Base-by-base conservation (phyloP, 1,140 invertebrate genomes). In the Drosophila rhopaloa region DNA sequence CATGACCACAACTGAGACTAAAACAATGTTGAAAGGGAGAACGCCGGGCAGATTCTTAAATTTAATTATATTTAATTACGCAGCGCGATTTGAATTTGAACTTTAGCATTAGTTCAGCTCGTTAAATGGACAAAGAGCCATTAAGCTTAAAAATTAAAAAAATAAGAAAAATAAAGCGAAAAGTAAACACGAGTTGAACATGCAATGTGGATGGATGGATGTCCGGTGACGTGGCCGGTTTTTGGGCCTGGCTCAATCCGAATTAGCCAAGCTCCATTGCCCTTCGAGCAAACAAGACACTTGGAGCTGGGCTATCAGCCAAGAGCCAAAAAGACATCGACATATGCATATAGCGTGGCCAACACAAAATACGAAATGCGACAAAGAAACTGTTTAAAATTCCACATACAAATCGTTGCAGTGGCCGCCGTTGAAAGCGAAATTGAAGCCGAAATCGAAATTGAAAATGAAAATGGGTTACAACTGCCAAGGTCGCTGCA, bases 331-430 rank as follows among this genome's bases (percentile, higher is more conserved):
- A 0, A 7, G 8, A 7, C 65, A 68, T 27, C 48, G 40, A 14
- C 32, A 50, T 68, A 73, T 68, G 63, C 65, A 58, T 57, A 58
- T 48, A 27, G 13, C 38, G 62, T 68, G 55, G 59, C 35, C 46
- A 56, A 19, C 47, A 37, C 38, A 54, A 43, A 43, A 40, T 43
- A 38, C 54, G 24, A 16, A 62, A 43, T 40, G 43, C 59, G 57
- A 65, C 74, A 70, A 77, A 61, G 75, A 67, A 56, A 73, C 67
- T 88, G 56, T 66, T 86, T 86, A 88, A 86, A 79, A 86, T 86
- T 86, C 83, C 79, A 77, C 60, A 88, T 71, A 79, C 80, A 78
- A 88, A 80, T 79, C 76, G 80, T 88, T 88, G 84, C 83, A 86
- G 74, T 46, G 77, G 63, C 76, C 14, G 35, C 67, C 53, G 44